Conservation (phyloP, 1,140 invertebrate species). For the Lepidurus couesii region DNA sequence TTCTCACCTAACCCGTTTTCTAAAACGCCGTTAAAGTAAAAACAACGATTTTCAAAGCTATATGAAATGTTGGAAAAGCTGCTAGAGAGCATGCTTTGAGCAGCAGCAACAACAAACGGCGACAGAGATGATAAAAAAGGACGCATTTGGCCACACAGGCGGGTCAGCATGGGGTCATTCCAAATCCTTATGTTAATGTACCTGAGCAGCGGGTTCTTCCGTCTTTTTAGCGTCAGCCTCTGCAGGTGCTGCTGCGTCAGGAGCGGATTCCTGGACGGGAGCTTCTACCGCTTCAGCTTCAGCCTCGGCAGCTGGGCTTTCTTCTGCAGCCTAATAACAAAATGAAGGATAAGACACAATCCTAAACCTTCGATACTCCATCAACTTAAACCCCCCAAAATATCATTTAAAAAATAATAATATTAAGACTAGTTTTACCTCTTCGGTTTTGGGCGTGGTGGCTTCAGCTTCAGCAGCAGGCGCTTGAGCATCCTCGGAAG, state of each 20-base stretch:
- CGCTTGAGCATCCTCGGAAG: neutral
- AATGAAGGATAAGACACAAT: neutral
- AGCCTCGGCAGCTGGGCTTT: conserved; percentile 5
- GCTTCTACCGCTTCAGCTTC: neutral
- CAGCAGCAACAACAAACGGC: neutral
- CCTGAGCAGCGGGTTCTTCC: conserved; percentile 5
- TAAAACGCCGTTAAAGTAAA: no score
- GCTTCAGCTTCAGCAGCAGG: conserved; percentile 1
- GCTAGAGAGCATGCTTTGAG: no score
- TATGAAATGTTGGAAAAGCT: no score
- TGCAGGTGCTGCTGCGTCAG: neutral
- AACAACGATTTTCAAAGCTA: no score
- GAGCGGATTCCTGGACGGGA: neutral
- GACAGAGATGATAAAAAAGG: neutral
- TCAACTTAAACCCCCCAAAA: neutral
- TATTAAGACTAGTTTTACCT: neutral
- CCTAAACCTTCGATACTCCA: neutral
- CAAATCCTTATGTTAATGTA: neutral
- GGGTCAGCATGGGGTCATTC: neutral
- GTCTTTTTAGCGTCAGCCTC: neutral
- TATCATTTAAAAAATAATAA: neutral
- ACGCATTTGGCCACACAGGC: neutral
- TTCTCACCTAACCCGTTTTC: no score
- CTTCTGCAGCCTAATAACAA: neutral
- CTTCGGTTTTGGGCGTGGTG: conserved; percentile 13